Evolutionary conservation across 1,140 invertebrate genomes (phyloP), one percentile per base, ranked within the genome.

Genomic region (Spodoptera frugiperda): DNA sequence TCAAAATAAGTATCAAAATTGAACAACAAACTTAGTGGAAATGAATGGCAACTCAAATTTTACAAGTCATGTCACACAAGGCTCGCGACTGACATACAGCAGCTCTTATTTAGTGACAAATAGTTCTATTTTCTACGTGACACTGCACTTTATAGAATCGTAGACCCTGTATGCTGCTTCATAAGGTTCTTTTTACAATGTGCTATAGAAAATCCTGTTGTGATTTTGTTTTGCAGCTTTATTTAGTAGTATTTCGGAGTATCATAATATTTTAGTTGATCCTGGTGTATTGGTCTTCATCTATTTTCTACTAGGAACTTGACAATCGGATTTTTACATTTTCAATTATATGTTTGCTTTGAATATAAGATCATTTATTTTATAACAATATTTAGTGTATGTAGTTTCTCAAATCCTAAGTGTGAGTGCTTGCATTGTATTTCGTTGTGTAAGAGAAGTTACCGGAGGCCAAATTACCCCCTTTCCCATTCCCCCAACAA

Each of bases 41-140:
- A 15, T 2, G 0, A 53, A 17, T 17, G 6, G 9, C 15, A 10
- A 39, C 30, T 59, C 55, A 57, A 12, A 57, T 57, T 59, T 21
- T n/a, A 46, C 33, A 10, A 75, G 21, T 63, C 68, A 70, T 78
- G 49, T 78, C 61, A 59, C 49, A 55, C 33, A 14, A 11, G 12
- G 59, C 14, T 30, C 44, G 49, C 51, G 65, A 57, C 72, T 74
- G 59, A 78, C 70, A 65, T 59, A 74, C 55, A 74, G 53, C 68
- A 0, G 15, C 39, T 46, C 48, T 78, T 78, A 73, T 15, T 59
- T 17, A 48, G 21, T 59, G 70, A 68, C 61, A 78, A 78, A 78
- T 78, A 73, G 77, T 61, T 63, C 77, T 59, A 78, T 78, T 78
- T 78, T 78, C 70, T 78, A 78, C 77, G 77, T 78, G 77, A 78